Percentiles rank a stretch among this genome's conserved stretches.
Evolutionary conservation across 2,888 invertebrate species (phyloP).

Genomic region (Hesperia comma): DNA sequence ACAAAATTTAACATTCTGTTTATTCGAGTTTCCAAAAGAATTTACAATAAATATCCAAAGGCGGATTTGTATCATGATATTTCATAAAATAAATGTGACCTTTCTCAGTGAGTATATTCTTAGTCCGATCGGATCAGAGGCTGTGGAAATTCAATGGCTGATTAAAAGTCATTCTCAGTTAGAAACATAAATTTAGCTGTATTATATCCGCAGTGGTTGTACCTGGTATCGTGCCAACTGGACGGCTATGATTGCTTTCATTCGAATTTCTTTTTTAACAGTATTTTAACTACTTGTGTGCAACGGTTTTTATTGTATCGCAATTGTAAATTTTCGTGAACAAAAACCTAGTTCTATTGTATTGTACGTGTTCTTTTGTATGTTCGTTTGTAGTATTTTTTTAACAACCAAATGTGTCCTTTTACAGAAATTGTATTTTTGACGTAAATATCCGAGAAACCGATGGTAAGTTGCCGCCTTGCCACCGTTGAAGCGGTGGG

Average conservation of each 20-base stretch:
- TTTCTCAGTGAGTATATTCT: neutral
- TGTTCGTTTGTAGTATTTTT: neutral
- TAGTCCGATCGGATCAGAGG: conserved; percentile 35
- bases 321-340: conserved; percentile 38
- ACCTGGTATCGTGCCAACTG: conserved; percentile 77
- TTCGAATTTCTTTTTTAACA: conserved; percentile 60
- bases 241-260: conserved; percentile 70
- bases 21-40: conserved; percentile 2
- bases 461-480: no score
- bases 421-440: no score
- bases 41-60: conserved; percentile 8
- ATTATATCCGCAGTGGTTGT: conserved; percentile 59
- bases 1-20: conserved; percentile 40
- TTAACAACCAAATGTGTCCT: no score
- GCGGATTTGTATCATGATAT: neutral
- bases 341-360: neutral
- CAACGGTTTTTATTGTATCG: conserved; percentile 57
- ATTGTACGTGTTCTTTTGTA: neutral
- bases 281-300: conserved; percentile 55
- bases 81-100: conserved; percentile 1
- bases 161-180: conserved; percentile 71
- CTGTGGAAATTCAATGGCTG: conserved; percentile 61
- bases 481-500: no score
- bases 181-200: conserved; percentile 67
- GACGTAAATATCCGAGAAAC: no score